A percentile compares a stretch with the other conserved stretches of the same genome.
Conservation (phyloP, 2,888 invertebrate genomes). For the Nemurella pictetii region DNA sequence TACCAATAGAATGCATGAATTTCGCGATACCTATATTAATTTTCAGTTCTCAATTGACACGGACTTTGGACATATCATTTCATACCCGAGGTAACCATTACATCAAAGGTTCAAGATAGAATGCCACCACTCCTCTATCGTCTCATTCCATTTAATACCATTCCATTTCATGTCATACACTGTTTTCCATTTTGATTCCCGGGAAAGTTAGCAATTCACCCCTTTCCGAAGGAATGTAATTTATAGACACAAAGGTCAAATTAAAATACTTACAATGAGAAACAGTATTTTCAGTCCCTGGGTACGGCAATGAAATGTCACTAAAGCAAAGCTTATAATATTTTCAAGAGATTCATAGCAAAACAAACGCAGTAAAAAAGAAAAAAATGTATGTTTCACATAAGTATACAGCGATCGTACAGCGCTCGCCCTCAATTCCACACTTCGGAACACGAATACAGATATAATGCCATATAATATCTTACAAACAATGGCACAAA, state of each 20-base stretch:
- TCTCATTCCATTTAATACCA: not conserved
- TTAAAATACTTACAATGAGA: not conserved
- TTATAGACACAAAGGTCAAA: not conserved
- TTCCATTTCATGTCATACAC: not conserved
- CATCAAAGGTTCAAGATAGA: no score
- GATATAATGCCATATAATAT: no score
- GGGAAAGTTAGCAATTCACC: not conserved
- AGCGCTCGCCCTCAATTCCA: no score
- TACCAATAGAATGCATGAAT: not conserved
- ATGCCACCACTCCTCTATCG: not conserved
- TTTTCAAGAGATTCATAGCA: no score
- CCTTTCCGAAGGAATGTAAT: not conserved
- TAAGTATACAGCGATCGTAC: no score
- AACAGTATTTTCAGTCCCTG: no score
- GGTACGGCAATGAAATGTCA: no score
- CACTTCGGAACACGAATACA: no score
- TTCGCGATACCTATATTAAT: not conserved
- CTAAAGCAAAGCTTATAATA: no score
- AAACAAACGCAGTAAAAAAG: no score
- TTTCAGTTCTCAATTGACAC: not conserved
- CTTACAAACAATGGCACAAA: no score
- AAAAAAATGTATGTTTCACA: no score
- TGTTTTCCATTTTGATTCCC: not conserved
- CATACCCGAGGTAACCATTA: not conserved
- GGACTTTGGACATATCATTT: not conserved